These are phyloP conservation scores for Brachyalestes nurse DNA, from an alignment of 2,797 vertebrate genomes.

Conservation along the genomic window DNA sequence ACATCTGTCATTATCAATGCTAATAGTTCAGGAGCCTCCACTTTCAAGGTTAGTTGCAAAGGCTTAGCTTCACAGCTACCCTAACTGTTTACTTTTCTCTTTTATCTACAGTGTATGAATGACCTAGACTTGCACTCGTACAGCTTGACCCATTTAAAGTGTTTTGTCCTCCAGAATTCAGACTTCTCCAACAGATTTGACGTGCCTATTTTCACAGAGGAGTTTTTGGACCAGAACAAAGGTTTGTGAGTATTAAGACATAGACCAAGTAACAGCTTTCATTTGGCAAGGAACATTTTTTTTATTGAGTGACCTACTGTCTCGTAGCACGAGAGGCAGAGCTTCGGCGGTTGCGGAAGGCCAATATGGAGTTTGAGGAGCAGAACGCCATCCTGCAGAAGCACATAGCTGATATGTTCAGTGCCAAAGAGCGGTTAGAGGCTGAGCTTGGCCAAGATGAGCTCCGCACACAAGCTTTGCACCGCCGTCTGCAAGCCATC, in stretches of 20 bases:
- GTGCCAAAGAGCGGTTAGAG: slow-evolving; percentile 94
- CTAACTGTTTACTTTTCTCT: not conserved
- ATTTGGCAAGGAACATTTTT: not conserved
- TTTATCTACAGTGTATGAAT: not conserved
- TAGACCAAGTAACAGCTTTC: not conserved
- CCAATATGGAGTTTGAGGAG: slow-evolving; percentile 96
- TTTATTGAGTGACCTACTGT: not conserved
- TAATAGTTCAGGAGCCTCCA: slow-evolving; percentile 68
- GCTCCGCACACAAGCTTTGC: slow-evolving; percentile 89
- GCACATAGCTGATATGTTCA: slow-evolving; percentile 96
- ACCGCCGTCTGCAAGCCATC: slow-evolving; percentile 90
- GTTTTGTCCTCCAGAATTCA: slow-evolving; percentile 69
- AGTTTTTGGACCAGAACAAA: slow-evolving; percentile 99
- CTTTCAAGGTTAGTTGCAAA: slow-evolving; percentile 72
- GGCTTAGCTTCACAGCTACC: not conserved
- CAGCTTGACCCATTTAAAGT: not conserved
- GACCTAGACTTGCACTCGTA: not conserved
- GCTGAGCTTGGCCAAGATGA: slow-evolving; percentile 93
- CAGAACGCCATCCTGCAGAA: slow-evolving; percentile 94
- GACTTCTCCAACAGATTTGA: slow-evolving; percentile 87
- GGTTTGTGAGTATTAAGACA: slow-evolving; percentile 73
- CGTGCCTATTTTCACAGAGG: slow-evolving; percentile 97
- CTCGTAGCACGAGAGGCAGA: slow-evolving; percentile 92
- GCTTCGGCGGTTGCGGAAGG: slow-evolving; percentile 91
- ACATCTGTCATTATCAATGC: slow-evolving; percentile 76